Evolutionary conservation across 1,140 invertebrate species (phyloP).

Genomic region (Zaprionus nigranus): DNA sequence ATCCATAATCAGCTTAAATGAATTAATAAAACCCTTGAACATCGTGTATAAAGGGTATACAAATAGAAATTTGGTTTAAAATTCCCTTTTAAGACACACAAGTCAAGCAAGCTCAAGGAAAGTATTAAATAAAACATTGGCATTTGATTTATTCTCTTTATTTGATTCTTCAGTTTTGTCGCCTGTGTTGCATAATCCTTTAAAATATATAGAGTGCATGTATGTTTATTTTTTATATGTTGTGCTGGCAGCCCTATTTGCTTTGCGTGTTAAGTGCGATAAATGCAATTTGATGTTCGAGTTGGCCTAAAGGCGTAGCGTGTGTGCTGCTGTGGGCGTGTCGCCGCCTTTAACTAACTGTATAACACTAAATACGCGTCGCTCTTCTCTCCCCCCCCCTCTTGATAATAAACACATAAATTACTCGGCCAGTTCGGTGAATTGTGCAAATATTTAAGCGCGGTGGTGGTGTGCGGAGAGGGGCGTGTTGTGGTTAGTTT

Average conservation of each 20-base stretch:
- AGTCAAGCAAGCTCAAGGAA: background rate
- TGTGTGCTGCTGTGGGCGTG: constrained; percentile 16
- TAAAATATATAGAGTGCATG: constrained; percentile 1
- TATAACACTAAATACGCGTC: constrained; percentile 43
- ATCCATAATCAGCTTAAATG: background rate
- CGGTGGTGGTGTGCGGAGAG: background rate
- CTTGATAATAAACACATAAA: constrained; percentile 76
- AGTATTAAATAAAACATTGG: background rate
- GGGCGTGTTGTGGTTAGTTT: background rate
- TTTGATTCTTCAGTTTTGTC: constrained; percentile 8
- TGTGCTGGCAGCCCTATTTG: constrained; percentile 53
- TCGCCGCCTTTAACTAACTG: constrained; percentile 35
- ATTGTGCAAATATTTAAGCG: constrained; percentile 55
- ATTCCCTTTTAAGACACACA: background rate
- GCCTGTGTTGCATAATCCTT: constrained; percentile 26
- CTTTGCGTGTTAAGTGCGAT: constrained; percentile 75
- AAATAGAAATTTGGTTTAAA: background rate
- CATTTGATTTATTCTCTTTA: background rate
- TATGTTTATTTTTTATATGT: background rate
- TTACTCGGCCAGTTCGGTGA: constrained; percentile 56
- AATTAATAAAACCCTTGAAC: background rate
- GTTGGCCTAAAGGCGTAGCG: constrained; percentile 12
- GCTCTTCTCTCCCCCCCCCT: background rate
- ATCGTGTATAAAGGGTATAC: background rate
- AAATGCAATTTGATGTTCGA: constrained; percentile 72